Base-by-base conservation (phyloP, 2,797 vertebrate species). In the Scolopax bukidnonensis region DNA sequence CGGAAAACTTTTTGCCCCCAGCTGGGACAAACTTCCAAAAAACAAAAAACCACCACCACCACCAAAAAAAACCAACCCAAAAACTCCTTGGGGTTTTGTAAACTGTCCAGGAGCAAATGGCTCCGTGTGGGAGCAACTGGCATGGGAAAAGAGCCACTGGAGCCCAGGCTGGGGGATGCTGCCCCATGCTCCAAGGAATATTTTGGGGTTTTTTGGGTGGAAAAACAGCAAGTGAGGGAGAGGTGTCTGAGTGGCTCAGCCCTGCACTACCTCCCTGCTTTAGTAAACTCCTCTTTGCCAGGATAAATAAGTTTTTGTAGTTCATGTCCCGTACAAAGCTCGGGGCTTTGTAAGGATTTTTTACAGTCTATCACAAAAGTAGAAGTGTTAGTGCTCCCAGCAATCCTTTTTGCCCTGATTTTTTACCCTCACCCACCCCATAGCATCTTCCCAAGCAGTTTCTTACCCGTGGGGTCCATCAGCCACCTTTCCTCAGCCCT, bases 351-450 rank as follows among this genome's bases (percentile, higher is more conserved):
- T 4, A 18, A 47, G 47, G 38, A 32, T 28, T 57, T 74, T 76
- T 32, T 16, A n/a, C 59, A 30, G 20, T 15, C 27, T 70, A 1
- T 51, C 38, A 20, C 38, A 23, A 27, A 48, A 40, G 18, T 4
- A 53, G 33, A 11, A 33, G 43, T 3, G 2, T 48, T 23, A 32
- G 20, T 56, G 53, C 36, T 81, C 51, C 65, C 1, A 0, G 9
- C 1, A 32, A 56, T 23, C 25, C 47, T 63, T 75, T 85, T 60
- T 16, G 2, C n/a, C 3, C 1, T 0, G 0, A 1, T 53, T 71
- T 59, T 79, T 27, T 4, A 8, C 16, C 30, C 16, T 59, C 16
- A 40, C 32, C 19, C 14, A 32, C 16, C 18, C 27, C 6, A 5
- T 0, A 5, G 41, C 36, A 33, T 21, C 59, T 61, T 73, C 78